phyloP scores from a whole-genome alignment of 2,113 vertebrate species.

The Phylloscopus trochilus region DNA sequence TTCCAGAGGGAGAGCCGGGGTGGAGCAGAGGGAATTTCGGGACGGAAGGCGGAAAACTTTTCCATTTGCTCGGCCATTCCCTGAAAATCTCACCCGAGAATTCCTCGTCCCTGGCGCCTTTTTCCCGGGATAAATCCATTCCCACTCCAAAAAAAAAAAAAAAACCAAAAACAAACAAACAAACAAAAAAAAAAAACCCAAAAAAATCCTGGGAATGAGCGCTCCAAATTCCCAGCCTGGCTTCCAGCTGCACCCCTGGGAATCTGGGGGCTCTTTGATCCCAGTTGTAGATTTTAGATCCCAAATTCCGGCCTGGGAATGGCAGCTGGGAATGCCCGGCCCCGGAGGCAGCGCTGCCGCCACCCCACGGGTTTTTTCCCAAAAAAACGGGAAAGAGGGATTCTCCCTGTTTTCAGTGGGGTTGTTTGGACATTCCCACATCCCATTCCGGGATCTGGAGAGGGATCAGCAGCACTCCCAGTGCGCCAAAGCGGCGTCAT shows the following conservation, averaged over 20 bases:
- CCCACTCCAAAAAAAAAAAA: background rate
- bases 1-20: too few species aligned
- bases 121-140: background rate
- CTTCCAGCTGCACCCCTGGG: background rate
- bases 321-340: background rate
- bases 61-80: background rate
- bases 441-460: background rate
- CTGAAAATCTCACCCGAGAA: background rate
- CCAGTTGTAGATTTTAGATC: fast-evolving
- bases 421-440: background rate
- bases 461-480: background rate
- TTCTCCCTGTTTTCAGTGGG: background rate
- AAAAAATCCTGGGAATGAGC: background rate
- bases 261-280: background rate
- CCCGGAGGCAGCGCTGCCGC: fast-evolving
- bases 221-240: background rate
- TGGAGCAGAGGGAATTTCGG: fast-evolving
- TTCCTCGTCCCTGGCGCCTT: background rate
- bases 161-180: too few species aligned
- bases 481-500: fast-evolving
- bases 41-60: fast-evolving
- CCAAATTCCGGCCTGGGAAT: background rate
- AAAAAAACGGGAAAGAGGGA: fast-evolving
- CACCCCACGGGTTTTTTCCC: background rate
- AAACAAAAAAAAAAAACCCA: too few species aligned